A percentile compares a stretch with the other conserved stretches of the same genome.
Conservation (phyloP, 2,113 vertebrate species). For the Cebidichthys violaceus region DNA sequence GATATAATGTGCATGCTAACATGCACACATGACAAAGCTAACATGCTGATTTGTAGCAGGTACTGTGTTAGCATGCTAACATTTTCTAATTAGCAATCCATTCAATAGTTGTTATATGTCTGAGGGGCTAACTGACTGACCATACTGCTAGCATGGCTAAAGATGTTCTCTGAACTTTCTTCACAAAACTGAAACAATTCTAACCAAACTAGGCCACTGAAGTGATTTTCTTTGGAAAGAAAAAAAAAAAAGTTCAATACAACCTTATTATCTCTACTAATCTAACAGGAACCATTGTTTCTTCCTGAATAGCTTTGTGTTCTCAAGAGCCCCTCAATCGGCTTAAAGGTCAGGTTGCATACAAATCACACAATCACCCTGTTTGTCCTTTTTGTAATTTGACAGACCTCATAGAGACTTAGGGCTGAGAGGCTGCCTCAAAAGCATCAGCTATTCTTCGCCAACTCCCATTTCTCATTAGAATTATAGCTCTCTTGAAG, state of each 20-base stretch:
- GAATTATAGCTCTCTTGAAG: slow-evolving; percentile 59
- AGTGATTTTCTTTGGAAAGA: neutral
- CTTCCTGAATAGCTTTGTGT: slow-evolving; percentile 50
- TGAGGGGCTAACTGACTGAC: neutral
- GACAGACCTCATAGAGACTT: slow-evolving; percentile 56
- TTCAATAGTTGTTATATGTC: neutral
- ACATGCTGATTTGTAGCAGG: neutral
- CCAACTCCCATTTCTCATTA: slow-evolving; percentile 57
- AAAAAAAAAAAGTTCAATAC: neutral
- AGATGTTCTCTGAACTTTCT: neutral
- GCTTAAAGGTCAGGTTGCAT: slow-evolving; percentile 76
- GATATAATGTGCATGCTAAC: neutral
- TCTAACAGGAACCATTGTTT: slow-evolving; percentile 53
- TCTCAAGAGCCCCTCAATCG: slow-evolving; percentile 61
- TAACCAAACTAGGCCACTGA: neutral
- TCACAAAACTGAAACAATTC: neutral
- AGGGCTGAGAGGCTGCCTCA: slow-evolving; percentile 50
- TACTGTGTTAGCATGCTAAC: neutral
- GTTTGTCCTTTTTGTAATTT: slow-evolving; percentile 73
- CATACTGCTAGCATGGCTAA: neutral
- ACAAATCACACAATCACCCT: slow-evolving; percentile 70
- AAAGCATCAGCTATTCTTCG: slow-evolving; percentile 43
- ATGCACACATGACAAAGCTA: neutral
- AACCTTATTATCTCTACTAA: slow-evolving; percentile 28
- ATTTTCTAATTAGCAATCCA: neutral